Evolutionary conservation across 1,140 invertebrate species (phyloP).

Genomic region (Conopomorpha cramerella): DNA sequence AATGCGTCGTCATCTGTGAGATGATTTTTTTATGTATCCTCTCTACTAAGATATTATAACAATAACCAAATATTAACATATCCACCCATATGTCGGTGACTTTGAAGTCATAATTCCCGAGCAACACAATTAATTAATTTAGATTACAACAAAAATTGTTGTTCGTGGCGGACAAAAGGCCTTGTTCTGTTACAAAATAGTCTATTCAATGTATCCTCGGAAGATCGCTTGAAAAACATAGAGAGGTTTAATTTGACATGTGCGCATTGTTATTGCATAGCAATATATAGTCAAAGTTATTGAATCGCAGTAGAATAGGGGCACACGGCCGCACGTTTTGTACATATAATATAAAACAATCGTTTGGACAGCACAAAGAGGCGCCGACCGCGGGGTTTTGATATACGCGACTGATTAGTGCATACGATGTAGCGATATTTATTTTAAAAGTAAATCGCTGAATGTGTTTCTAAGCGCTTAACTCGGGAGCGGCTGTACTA

Average conservation of each 20-base stretch:
- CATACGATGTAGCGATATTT: neutral
- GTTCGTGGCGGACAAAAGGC: neutral
- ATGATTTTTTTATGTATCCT: no score
- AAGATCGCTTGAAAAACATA: no score
- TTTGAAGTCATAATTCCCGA: no score
- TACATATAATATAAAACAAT: slow-evolving; percentile 61
- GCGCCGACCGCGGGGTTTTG: slow-evolving; percentile 16
- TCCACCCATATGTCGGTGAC: no score
- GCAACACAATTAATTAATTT: neutral
- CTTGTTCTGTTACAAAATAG: neutral
- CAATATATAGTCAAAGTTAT: slow-evolving; percentile 32
- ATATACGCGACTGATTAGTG: neutral
- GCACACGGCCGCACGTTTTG: slow-evolving; percentile 37
- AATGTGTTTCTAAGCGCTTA: no score
- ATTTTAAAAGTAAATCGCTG: neutral
- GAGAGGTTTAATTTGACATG: no score
- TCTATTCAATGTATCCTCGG: neutral
- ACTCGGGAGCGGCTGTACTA: no score
- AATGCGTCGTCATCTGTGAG: no score
- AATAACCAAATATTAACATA: no score
- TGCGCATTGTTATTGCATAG: slow-evolving; percentile 34
- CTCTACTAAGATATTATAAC: no score
- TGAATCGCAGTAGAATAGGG: slow-evolving; percentile 20
- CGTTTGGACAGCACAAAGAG: slow-evolving; percentile 49
- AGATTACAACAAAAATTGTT: neutral